Conservation (phyloP, 2,797 vertebrate genomes). For the Girardinus metallicus region DNA sequence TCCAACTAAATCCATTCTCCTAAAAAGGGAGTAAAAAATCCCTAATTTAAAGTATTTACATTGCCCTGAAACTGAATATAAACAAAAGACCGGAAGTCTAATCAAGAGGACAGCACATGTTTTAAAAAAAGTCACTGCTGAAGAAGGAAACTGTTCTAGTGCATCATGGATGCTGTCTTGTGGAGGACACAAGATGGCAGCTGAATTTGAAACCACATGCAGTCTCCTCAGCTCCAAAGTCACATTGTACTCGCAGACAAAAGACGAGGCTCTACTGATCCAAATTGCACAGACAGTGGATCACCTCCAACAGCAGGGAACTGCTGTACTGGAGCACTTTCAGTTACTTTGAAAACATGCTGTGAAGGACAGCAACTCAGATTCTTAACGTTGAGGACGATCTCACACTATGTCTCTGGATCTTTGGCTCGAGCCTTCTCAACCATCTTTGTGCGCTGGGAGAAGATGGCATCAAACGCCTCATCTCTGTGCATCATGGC, state of each 20-base stretch:
- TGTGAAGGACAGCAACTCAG: not conserved
- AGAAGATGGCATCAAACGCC: slow-evolving; percentile 93
- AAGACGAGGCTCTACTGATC: not conserved
- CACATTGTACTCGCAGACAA: not conserved
- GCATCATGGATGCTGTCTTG: slow-evolving; percentile 12
- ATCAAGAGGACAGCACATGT: slow-evolving; percentile 1
- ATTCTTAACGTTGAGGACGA: not conserved
- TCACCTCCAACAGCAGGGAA: not conserved
- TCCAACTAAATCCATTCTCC: not conserved
- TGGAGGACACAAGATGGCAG: not conserved
- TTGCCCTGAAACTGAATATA: not conserved
- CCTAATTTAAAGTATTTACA: not conserved
- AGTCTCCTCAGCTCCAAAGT: not conserved
- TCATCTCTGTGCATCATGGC: slow-evolving; percentile 98
- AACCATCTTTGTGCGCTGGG: slow-evolving; percentile 86
- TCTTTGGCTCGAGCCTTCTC: slow-evolving; percentile 70
- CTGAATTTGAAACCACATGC: not conserved
- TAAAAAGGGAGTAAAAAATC: not conserved
- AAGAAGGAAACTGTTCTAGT: not conserved
- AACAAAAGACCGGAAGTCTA: not conserved
- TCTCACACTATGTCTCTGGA: slow-evolving; percentile 80
- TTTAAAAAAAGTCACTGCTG: not conserved
- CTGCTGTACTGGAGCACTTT: too few species aligned
- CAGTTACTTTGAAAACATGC: not conserved
- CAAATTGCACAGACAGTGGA: not conserved